These are phyloP conservation scores for Platanista minor DNA, from an alignment of 2,113 vertebrate genomes.

Conservation along the genomic window DNA sequence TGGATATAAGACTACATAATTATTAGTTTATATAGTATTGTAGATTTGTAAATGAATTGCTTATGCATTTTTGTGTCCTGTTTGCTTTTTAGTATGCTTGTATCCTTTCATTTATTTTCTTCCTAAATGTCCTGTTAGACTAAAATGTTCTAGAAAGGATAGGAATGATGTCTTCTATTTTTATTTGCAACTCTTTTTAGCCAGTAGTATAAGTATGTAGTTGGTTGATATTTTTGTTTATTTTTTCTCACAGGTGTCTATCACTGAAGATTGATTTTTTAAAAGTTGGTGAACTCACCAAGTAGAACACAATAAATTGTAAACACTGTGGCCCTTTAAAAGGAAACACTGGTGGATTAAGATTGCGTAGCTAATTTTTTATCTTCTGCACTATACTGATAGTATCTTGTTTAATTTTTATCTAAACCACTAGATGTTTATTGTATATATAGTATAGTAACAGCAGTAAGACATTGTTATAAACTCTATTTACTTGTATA, in stretches of 20 bases:
- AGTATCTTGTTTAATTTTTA: not conserved
- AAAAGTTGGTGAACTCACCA: not conserved
- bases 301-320: not conserved
- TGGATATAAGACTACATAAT: not conserved
- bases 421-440: not conserved
- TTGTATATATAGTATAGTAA: not conserved
- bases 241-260: not conserved
- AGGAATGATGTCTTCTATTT: not conserved
- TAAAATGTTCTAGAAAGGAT: not conserved
- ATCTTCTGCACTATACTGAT: not conserved
- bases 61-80: not conserved
- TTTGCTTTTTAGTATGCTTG: not conserved
- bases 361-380: not conserved
- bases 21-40: not conserved
- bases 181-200: not conserved
- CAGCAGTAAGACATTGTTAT: not conserved
- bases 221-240: not conserved
- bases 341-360: conserved; percentile 17
- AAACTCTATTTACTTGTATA: not conserved
- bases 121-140: not conserved
- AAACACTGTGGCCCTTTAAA: not conserved
- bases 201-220: not conserved
- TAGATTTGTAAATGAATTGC: not conserved
- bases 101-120: conserved; percentile 14
- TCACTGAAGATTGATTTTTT: conserved; percentile 13